Percentiles rank a stretch among this genome's conserved stretches.
phyloP scores from a whole-genome alignment of 2,888 invertebrate genomes.

The Halocaridina rubra region DNA sequence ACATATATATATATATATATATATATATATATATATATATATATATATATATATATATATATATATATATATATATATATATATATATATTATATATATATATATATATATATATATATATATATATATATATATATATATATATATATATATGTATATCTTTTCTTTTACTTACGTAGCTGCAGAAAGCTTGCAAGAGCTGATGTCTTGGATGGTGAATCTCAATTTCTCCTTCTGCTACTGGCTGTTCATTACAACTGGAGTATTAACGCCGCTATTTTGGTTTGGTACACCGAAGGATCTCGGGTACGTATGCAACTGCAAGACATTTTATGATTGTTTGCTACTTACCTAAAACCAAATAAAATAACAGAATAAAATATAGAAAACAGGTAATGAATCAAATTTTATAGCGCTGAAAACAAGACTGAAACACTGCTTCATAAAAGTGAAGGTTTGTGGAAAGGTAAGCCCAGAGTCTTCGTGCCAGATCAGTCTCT shows the following conservation, averaged over 20 bases:
- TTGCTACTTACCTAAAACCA: no score
- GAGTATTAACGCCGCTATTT: slow-evolving; percentile 81
- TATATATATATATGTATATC: background rate
- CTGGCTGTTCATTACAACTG: slow-evolving; percentile 83
- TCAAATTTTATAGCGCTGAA: no score
- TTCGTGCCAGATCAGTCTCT: no score
- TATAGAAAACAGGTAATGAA: no score
- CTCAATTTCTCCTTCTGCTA: slow-evolving; percentile 81
- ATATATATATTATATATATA: background rate
- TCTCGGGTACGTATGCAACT: slow-evolving; percentile 89
- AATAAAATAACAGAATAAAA: no score
- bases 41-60: background rate
- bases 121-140: background rate
- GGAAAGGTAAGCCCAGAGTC: no score
- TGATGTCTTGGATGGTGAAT: slow-evolving; percentile 79
- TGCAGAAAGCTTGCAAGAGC: slow-evolving; percentile 82
- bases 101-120: background rate
- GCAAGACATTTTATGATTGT: no score
- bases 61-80: background rate
- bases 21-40: background rate
- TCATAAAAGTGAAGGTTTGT: no score
- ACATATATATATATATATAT: slow-evolving; percentile 2
- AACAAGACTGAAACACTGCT: no score
- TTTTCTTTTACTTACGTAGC: slow-evolving; percentile 71
- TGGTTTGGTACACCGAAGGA: slow-evolving; percentile 93